A percentile compares a stretch with the other conserved stretches of the same genome.
Evolutionary conservation across 2,888 invertebrate genomes (phyloP).

Genomic region (Lepetodrilus schrolli): DNA sequence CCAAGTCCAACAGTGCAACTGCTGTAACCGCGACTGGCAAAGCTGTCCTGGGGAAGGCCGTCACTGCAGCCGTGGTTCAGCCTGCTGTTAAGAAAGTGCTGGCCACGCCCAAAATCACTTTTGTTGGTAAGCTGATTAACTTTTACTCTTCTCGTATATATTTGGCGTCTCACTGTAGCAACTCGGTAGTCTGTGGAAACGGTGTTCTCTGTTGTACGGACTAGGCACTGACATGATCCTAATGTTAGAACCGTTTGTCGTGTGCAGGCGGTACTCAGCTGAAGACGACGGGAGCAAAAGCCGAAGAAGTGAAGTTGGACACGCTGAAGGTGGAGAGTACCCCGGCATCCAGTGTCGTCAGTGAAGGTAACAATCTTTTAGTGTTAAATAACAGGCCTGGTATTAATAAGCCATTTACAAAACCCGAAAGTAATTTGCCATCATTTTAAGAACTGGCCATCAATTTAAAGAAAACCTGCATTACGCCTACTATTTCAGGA

Average conservation of each 20-base stretch:
- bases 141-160: no score
- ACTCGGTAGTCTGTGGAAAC: not conserved
- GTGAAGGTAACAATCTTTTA: not conserved
- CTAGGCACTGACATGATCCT: no score
- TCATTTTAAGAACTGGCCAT: no score
- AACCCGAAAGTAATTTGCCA: no score
- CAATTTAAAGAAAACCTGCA: no score
- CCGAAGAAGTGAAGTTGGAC: slow-evolving; percentile 68
- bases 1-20: slow-evolving; percentile 42
- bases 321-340: slow-evolving; percentile 32
- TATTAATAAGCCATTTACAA: no score
- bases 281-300: slow-evolving; percentile 69
- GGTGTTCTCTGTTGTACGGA: no score
- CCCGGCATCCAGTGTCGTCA: slow-evolving; percentile 29
- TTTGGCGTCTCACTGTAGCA: not conserved
- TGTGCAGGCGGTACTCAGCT: slow-evolving; percentile 73
- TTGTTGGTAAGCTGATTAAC: slow-evolving; percentile 79
- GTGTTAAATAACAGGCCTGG: no score
- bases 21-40: slow-evolving; percentile 34
- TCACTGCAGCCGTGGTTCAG: slow-evolving; percentile 30
- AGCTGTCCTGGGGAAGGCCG: slow-evolving; percentile 30
- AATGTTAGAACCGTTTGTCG: not conserved
- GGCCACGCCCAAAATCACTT: slow-evolving; percentile 87
- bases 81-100: slow-evolving; percentile 75
- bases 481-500: no score